Conservation (phyloP, 2,888 invertebrate species). For the Aleiodes testaceus region DNA sequence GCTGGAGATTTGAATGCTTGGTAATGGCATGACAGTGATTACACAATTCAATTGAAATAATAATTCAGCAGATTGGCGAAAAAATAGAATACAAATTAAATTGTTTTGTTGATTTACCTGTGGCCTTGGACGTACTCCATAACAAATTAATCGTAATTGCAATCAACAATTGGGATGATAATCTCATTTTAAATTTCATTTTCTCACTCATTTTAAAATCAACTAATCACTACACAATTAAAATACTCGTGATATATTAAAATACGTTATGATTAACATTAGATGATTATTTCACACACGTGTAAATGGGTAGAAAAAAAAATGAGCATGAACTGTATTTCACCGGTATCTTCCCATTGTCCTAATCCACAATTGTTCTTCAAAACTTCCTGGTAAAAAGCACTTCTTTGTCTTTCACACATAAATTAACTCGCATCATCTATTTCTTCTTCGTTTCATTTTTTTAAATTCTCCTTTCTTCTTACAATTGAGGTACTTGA, state of each 20-base stretch:
- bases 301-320: conserved; percentile 13
- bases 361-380: conserved; percentile 18
- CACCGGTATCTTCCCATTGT: conserved; percentile 41
- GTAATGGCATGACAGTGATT: background rate
- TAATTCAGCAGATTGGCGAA: no score
- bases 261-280: background rate
- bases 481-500: background rate
- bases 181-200: conserved; percentile 10
- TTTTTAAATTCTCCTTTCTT: background rate
- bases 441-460: conserved; percentile 25
- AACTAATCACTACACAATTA: conserved; percentile 3
- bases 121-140: background rate
- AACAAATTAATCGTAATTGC: background rate
- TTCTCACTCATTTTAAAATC: background rate
- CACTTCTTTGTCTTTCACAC: conserved; percentile 3
- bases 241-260: conserved; percentile 16
- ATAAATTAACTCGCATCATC: conserved; percentile 11
- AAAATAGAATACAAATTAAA: no score
- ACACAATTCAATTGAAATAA: no score
- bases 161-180: background rate
- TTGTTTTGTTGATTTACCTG: background rate
- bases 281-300: conserved; percentile 32
- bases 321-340: conserved; percentile 20
- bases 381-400: conserved; percentile 10
- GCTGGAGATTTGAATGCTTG: conserved; percentile 29